Conservation (phyloP, 2,888 invertebrate species). For the Drosophila parthenogenetica region DNA sequence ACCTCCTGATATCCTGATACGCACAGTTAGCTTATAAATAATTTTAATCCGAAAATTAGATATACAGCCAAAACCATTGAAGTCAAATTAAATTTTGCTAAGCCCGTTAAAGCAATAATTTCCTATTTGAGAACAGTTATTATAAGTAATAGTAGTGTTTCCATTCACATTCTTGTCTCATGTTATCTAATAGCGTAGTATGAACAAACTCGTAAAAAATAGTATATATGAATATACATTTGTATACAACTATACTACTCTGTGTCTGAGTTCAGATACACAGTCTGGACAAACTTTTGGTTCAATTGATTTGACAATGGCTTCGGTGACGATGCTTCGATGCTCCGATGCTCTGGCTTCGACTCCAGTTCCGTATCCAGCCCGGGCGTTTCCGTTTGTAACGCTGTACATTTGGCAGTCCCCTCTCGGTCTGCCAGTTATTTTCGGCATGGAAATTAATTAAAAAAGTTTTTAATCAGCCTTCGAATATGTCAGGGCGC, state of each 20-base stretch:
- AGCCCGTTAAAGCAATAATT: slow-evolving; percentile 35
- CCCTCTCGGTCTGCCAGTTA: slow-evolving; percentile 26
- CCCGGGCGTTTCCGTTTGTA: not conserved
- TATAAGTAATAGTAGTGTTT: slow-evolving; percentile 40
- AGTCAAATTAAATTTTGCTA: slow-evolving; percentile 81
- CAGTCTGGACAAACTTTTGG: slow-evolving; percentile 43
- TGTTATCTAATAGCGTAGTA: slow-evolving; percentile 11
- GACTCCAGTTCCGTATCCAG: not conserved
- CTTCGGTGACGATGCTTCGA: slow-evolving; percentile 12
- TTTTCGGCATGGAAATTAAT: slow-evolving; percentile 79
- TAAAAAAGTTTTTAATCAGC: slow-evolving; percentile 83
- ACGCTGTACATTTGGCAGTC: slow-evolving; percentile 24
- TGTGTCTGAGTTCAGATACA: not conserved
- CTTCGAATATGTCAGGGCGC: slow-evolving; percentile 67
- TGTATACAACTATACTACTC: slow-evolving; percentile 4
- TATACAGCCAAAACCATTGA: slow-evolving; percentile 40
- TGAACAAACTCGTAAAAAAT: not conserved
- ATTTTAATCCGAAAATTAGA: slow-evolving; percentile 66
- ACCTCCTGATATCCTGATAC: slow-evolving; percentile 24
- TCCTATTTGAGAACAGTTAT: slow-evolving; percentile 11
- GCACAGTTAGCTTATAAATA: slow-evolving; percentile 73
- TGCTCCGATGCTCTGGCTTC: no score
- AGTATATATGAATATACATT: not conserved
- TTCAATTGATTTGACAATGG: slow-evolving; percentile 57
- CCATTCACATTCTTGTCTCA: slow-evolving; percentile 29